phyloP scores from a whole-genome alignment of 2,888 invertebrate species.

The Xanthia icteritia region DNA sequence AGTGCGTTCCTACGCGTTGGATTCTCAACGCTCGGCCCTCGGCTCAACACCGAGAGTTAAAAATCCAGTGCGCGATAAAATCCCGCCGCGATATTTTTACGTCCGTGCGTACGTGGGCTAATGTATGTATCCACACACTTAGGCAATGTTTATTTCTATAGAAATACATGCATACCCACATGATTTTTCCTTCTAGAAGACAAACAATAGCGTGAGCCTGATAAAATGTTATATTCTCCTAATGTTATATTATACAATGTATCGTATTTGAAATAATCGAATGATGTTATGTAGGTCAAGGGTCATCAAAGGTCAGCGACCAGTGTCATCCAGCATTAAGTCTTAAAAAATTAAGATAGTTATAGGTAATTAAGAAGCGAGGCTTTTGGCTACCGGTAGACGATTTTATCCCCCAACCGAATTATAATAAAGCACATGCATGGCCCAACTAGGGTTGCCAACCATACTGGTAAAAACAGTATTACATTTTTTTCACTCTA shows the following conservation, averaged over 20 bases:
- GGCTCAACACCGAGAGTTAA: too few relatives aligned
- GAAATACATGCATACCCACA: background rate
- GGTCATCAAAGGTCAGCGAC: slow-evolving; percentile 18
- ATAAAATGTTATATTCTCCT: background rate
- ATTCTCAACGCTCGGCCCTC: too few relatives aligned
- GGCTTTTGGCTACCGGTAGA: background rate
- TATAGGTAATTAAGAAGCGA: background rate
- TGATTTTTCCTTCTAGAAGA: background rate
- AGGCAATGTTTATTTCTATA: background rate
- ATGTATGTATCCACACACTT: too few relatives aligned
- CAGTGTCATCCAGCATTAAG: background rate
- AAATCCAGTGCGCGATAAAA: too few relatives aligned
- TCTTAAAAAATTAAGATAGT: background rate
- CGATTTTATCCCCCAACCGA: background rate
- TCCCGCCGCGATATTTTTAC: too few relatives aligned
- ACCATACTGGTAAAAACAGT: too few relatives aligned
- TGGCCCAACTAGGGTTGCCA: background rate
- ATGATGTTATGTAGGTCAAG: slow-evolving; percentile 13
- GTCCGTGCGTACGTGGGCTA: too few relatives aligned
- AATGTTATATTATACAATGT: background rate
- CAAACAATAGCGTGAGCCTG: background rate
- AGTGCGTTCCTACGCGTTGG: too few relatives aligned
- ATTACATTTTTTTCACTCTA: too few relatives aligned
- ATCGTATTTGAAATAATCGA: slow-evolving; percentile 2
- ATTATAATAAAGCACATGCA: background rate